Conservation (phyloP, 92 coral and sea anemone species). For the Parazoanthus atlanticus region DNA sequence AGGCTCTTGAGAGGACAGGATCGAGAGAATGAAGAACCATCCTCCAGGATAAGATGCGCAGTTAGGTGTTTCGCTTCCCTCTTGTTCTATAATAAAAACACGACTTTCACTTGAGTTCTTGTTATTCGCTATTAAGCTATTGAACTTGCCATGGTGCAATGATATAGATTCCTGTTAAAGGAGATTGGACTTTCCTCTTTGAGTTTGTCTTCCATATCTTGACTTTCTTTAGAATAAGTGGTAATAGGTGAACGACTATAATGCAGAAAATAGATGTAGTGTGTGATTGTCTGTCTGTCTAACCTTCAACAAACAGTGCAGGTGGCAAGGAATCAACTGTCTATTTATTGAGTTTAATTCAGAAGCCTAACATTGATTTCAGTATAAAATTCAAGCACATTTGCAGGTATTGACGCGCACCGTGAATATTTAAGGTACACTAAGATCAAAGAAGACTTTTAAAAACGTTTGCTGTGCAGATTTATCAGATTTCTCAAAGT, state of each 20-base stretch:
- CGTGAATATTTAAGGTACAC: too few relatives aligned
- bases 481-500: too few relatives aligned
- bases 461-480: too few relatives aligned
- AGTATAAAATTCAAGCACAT: too few relatives aligned
- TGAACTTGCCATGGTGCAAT: neutral
- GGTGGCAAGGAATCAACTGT: neutral
- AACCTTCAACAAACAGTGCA: neutral
- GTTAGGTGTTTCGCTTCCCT: constrained; percentile 79
- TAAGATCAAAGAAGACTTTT: too few relatives aligned
- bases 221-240: neutral
- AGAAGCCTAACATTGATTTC: too few relatives aligned
- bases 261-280: too few relatives aligned
- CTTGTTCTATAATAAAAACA: constrained; percentile 67
- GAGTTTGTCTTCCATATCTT: neutral
- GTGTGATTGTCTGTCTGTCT: neutral
- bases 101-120: neutral
- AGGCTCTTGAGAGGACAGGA: constrained; percentile 78
- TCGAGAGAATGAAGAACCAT: constrained; percentile 59
- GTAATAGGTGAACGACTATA: neutral
- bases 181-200: neutral
- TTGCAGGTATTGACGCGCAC: too few relatives aligned
- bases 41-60: constrained; percentile 76
- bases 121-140: neutral
- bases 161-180: constrained; percentile 1
- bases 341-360: too few relatives aligned